Percentiles rank a stretch among this genome's conserved stretches.
Evolutionary conservation across 2,888 invertebrate genomes (phyloP).

Genomic region (Tipula lateralis): DNA sequence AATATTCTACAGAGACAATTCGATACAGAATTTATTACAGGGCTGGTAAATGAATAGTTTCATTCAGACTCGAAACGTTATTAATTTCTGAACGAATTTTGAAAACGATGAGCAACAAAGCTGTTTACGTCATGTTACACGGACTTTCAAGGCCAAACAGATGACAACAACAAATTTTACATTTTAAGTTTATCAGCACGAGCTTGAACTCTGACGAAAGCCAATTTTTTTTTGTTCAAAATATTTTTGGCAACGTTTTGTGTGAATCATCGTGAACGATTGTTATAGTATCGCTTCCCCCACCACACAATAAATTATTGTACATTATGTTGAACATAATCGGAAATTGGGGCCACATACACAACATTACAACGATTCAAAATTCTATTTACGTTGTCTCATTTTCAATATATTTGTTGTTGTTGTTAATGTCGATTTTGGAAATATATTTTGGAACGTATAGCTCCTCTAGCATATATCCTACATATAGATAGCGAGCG

Average conservation of each 20-base stretch:
- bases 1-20: no score
- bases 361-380: neutral
- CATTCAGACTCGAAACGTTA: no score
- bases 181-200: neutral
- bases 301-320: neutral
- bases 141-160: no score
- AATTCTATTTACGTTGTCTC: conserved; percentile 14
- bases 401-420: neutral
- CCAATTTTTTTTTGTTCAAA: neutral
- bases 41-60: no score
- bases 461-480: neutral
- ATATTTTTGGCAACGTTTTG: neutral
- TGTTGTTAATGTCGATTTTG: neutral
- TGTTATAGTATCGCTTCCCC: neutral
- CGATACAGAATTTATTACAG: no score
- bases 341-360: neutral
- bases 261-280: neutral
- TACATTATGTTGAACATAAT: neutral
- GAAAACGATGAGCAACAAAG: no score
- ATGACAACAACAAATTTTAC: no score
- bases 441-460: neutral
- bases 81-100: no score
- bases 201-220: neutral
- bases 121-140: no score
- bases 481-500: neutral